Base-by-base conservation (phyloP, 1,140 invertebrate genomes). In the Pseudomyrmex gracilis region DNA sequence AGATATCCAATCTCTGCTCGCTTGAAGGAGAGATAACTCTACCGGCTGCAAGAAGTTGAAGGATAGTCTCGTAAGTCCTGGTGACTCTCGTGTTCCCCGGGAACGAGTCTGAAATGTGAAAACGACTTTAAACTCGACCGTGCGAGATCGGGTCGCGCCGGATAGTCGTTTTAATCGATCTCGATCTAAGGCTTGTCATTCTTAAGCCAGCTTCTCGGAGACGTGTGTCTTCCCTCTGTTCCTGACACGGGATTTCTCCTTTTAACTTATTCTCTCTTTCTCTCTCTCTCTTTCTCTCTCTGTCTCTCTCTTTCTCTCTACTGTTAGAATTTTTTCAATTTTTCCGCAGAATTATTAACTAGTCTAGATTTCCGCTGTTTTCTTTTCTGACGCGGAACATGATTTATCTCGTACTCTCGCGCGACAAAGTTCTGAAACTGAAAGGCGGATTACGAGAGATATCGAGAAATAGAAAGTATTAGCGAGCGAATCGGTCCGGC, bases 251-350 rank as follows among this genome's bases (percentile, higher is more conserved):
- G n/a, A 71, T 80, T 71, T 34, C 34, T 34, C 34, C 34, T 22
- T 17, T 17, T 24, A 34, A 8, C 61, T 7, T 17, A 12, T n/a
- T n/a, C 24, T 34, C 58, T 7, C 24, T 34, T 5, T n/a, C 22
- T 64, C 15, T 34, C 22, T n/a, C 22, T 53, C 22, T 49, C 20
- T 24, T 15, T 49, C 4, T 5, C n/a, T n/a, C n/a, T n/a, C n/a
- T n/a, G n/a, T n/a, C n/a, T n/a, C 13, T 24, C 15, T 15, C 8
- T 9, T 17, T 10, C 7, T 12, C 61, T 43, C 20, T 57, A 1
- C 12, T 2, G 5, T 45, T 22, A 20, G 66, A 87, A 85, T 87
- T 85, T 88, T 87, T 87, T 66, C 76, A 87, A 87, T 87, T 82
- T 85, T 15, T 66, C 22, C 49, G 57, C 51, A 15, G 55, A 77